These are phyloP conservation scores for Bungarus multicinctus DNA, from an alignment of 2,113 vertebrate species.

Conservation along the genomic window DNA sequence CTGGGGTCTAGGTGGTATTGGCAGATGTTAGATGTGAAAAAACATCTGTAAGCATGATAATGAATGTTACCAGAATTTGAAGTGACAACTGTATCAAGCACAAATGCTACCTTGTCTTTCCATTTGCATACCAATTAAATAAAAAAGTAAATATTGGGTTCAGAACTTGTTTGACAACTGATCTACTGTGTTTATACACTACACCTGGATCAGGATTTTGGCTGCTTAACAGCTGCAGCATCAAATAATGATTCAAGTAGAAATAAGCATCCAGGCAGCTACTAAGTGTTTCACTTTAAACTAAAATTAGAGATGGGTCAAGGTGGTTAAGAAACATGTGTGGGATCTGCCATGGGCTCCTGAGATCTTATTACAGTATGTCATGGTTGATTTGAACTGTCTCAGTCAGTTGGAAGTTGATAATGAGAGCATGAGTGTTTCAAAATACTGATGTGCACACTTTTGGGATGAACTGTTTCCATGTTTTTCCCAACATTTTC, in stretches of 20 bases:
- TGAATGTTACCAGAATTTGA: slow-evolving; percentile 84
- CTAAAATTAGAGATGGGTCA: slow-evolving; percentile 51
- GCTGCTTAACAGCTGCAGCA: slow-evolving; percentile 76
- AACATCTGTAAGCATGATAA: slow-evolving; percentile 81
- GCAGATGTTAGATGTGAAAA: slow-evolving; percentile 85
- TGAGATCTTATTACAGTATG: slow-evolving; percentile 37
- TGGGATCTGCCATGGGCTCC: slow-evolving; percentile 16
- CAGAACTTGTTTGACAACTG: slow-evolving; percentile 90
- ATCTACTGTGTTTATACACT: slow-evolving; percentile 84
- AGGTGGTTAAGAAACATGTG: slow-evolving; percentile 35
- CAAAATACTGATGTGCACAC: not conserved
- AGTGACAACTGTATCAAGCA: slow-evolving; percentile 84
- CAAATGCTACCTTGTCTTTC: slow-evolving; percentile 78
- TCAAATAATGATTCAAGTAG: slow-evolving; percentile 65
- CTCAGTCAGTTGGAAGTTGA: not conserved
- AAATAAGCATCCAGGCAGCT: slow-evolving; percentile 77
- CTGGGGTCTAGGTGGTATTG: slow-evolving; percentile 86
- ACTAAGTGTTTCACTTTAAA: slow-evolving; percentile 64
- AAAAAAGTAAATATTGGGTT: slow-evolving; percentile 78
- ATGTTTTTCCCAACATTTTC: not conserved
- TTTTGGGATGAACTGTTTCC: not conserved
- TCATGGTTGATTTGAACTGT: slow-evolving; percentile 35
- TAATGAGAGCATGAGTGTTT: slow-evolving; percentile 7
- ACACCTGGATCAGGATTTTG: slow-evolving; percentile 83
- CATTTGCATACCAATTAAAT: slow-evolving; percentile 79